These are phyloP conservation scores for Plusia festucae DNA, from an alignment of 2,888 invertebrate genomes.

Conservation along the genomic window DNA sequence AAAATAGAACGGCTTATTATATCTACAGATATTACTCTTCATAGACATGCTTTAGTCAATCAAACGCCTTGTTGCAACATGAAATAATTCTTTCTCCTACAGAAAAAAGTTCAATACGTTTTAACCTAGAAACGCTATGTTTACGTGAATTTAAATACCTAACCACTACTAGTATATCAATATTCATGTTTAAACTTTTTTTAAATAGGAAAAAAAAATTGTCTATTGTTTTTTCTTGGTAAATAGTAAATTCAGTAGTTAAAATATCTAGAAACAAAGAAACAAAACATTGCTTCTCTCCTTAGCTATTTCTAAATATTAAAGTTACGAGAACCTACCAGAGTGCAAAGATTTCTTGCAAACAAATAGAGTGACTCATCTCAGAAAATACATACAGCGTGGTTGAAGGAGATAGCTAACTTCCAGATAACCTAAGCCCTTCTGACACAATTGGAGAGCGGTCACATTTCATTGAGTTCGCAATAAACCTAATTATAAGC, in stretches of 20 bases:
- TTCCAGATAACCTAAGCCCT: conserved; percentile 54
- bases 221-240: too few relatives aligned
- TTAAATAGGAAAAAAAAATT: too few relatives aligned
- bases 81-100: conserved; percentile 42
- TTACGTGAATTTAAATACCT: too few relatives aligned
- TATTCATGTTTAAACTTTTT: too few relatives aligned
- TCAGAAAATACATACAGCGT: conserved; percentile 26
- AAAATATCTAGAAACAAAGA: background rate
- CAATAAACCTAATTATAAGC: conserved; percentile 59
- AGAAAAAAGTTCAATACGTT: conserved; percentile 23
- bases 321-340: conserved; percentile 5
- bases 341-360: background rate
- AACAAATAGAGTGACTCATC: conserved; percentile 26
- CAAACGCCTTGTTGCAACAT: conserved; percentile 58
- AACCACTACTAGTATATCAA: too few relatives aligned
- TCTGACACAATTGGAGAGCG: conserved; percentile 50
- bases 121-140: too few relatives aligned
- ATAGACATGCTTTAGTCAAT: conserved; percentile 68
- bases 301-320: background rate
- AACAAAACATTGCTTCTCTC: background rate
- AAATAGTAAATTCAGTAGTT: too few relatives aligned
- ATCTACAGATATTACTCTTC: conserved; percentile 68
- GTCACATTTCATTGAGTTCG: conserved; percentile 51
- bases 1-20: conserved; percentile 78
- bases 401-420: conserved; percentile 37